These are phyloP conservation scores for Papilio helenus DNA, from an alignment of 1,140 invertebrate genomes.

Conservation along the genomic window DNA sequence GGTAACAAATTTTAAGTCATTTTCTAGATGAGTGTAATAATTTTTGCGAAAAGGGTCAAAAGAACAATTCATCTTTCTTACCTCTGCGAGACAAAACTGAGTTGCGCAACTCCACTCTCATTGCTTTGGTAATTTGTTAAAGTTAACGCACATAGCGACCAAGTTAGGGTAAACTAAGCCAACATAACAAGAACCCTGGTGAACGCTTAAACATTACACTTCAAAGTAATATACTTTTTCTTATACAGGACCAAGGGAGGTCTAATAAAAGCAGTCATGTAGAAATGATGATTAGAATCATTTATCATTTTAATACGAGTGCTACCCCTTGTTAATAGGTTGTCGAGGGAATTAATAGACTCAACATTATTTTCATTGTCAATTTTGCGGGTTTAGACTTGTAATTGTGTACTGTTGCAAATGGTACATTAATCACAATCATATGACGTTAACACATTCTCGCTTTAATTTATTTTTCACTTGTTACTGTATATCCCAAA, in stretches of 20 bases:
- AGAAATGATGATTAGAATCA: constrained; percentile 74
- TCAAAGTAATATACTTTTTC: constrained; percentile 19
- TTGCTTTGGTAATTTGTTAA: constrained; percentile 74
- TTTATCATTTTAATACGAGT: constrained; percentile 79
- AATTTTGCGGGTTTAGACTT: constrained; percentile 64
- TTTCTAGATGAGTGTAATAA: constrained; percentile 59
- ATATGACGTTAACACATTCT: constrained; percentile 31
- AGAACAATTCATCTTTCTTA: constrained; percentile 69
- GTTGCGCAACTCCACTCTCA: constrained; percentile 66
- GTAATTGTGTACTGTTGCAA: constrained; percentile 48
- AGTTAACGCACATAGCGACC: constrained; percentile 69
- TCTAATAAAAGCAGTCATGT: constrained; percentile 51
- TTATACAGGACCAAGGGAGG: constrained; percentile 43
- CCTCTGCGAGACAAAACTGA: constrained; percentile 58
- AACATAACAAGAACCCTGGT: constrained; percentile 47
- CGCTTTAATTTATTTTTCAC: not conserved
- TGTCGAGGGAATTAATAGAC: constrained; percentile 76
- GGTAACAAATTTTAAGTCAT: constrained; percentile 39
- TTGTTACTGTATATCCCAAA: not conserved
- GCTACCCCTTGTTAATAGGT: constrained; percentile 74
- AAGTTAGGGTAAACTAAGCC: constrained; percentile 63
- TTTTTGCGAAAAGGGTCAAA: constrained; percentile 68
- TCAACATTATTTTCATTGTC: constrained; percentile 74
- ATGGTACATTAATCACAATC: constrained; percentile 41
- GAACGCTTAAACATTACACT: constrained; percentile 34